Percentiles rank a stretch among this genome's conserved stretches.
Evolutionary conservation across 53 echinoderm and acorn worm genomes (phyloP).

Genomic region (Paracentrotus lividus): DNA sequence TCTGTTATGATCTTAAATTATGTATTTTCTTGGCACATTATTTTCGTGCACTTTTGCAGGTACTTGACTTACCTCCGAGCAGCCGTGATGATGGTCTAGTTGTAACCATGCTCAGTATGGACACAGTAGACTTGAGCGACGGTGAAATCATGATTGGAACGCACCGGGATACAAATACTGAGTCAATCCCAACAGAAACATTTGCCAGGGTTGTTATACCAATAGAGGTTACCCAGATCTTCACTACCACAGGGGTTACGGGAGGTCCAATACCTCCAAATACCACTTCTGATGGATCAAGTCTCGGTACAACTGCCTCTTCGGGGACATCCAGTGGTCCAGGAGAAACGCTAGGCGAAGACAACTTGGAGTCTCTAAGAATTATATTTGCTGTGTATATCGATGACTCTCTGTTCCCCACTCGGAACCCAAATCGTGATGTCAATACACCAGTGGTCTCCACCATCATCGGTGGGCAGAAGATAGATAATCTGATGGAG

Average conservation of each 20-base stretch:
- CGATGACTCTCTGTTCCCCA: constrained; percentile 17
- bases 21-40: background rate
- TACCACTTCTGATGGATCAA: background rate
- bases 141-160: background rate
- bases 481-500: background rate
- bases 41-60: background rate
- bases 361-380: background rate
- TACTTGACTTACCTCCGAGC: background rate
- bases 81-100: background rate
- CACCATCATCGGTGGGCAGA: background rate
- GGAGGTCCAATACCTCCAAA: background rate
- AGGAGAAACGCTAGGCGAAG: background rate
- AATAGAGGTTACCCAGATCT: background rate
- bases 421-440: background rate
- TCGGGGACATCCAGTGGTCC: background rate
- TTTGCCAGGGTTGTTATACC: background rate
- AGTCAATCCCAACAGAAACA: background rate
- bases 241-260: background rate
- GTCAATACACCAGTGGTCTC: constrained; percentile 36
- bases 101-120: background rate
- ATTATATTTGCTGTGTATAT: background rate
- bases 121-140: background rate
- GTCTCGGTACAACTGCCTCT: background rate
- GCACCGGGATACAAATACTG: background rate
- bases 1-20: too few species aligned